phyloP scores from a whole-genome alignment of 2,113 vertebrate species.

The Azemiops feae region DNA sequence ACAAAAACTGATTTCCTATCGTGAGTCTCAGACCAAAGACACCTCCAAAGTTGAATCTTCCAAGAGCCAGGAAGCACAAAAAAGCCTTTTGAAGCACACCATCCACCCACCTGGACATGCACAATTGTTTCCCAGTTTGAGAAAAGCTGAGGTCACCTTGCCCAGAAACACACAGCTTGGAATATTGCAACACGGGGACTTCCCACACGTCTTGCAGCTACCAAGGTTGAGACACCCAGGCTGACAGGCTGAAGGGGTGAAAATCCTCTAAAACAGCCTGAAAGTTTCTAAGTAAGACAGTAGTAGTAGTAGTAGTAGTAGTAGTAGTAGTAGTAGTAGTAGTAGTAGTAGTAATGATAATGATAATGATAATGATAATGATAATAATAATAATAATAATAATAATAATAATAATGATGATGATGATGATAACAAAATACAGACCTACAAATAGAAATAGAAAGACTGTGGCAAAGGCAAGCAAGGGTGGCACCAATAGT shows the following conservation, averaged over 20 bases:
- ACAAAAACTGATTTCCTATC: neutral
- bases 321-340: too few species aligned
- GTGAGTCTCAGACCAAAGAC: neutral
- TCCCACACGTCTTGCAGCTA: neutral
- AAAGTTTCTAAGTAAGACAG: too few species aligned
- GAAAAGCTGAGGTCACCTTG: neutral
- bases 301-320: too few species aligned
- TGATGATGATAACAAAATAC: too few species aligned
- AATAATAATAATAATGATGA: too few species aligned
- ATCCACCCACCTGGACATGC: neutral
- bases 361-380: too few species aligned
- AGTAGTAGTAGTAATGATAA: too few species aligned
- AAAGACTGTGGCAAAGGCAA: too few species aligned
- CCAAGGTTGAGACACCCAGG: neutral
- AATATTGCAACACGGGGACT: neutral
- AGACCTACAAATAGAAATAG: too few species aligned
- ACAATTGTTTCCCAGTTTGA: conserved; percentile 1
- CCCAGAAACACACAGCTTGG: neutral
- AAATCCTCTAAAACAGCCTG: neutral
- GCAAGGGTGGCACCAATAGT: too few species aligned
- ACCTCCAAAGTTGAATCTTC: neutral
- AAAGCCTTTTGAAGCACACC: neutral
- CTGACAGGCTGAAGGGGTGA: neutral
- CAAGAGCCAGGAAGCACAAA: too few species aligned
- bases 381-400: too few species aligned